Conservation (phyloP, 2,888 invertebrate genomes). For the Rhogogaster chlorosoma region DNA sequence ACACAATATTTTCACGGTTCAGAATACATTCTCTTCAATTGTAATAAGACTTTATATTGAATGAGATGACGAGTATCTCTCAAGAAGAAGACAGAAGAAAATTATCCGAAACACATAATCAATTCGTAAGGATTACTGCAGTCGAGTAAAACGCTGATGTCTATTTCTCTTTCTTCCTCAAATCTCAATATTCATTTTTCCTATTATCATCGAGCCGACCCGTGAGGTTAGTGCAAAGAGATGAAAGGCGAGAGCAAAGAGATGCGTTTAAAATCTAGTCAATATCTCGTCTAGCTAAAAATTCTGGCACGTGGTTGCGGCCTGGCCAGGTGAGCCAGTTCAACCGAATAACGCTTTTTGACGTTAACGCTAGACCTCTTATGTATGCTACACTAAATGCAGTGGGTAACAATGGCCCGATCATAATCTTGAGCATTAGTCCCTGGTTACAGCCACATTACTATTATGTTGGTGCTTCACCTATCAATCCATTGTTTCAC, state of each 20-base stretch:
- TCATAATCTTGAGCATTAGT: slow-evolving; percentile 74
- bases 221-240: slow-evolving; percentile 41
- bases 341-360: slow-evolving; percentile 72
- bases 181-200: not conserved
- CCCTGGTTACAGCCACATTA: slow-evolving; percentile 71
- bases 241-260: slow-evolving; percentile 58
- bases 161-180: not conserved
- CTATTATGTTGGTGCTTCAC: slow-evolving; percentile 68
- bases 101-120: not conserved
- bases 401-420: slow-evolving; percentile 69
- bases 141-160: not conserved
- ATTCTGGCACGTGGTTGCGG: slow-evolving; percentile 57
- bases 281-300: slow-evolving; percentile 61
- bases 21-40: not conserved
- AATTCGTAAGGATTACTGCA: not conserved
- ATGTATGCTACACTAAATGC: slow-evolving; percentile 64
- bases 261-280: slow-evolving; percentile 66
- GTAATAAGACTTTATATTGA: not conserved
- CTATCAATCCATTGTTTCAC: slow-evolving; percentile 67
- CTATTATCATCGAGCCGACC: slow-evolving; percentile 45
- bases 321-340: slow-evolving; percentile 69
- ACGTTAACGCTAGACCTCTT: slow-evolving; percentile 73
- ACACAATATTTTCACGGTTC: not conserved
- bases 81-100: not conserved
- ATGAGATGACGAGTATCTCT: not conserved